Base-by-base conservation (phyloP, 2,888 invertebrate species). In the Leucoma salicis region DNA sequence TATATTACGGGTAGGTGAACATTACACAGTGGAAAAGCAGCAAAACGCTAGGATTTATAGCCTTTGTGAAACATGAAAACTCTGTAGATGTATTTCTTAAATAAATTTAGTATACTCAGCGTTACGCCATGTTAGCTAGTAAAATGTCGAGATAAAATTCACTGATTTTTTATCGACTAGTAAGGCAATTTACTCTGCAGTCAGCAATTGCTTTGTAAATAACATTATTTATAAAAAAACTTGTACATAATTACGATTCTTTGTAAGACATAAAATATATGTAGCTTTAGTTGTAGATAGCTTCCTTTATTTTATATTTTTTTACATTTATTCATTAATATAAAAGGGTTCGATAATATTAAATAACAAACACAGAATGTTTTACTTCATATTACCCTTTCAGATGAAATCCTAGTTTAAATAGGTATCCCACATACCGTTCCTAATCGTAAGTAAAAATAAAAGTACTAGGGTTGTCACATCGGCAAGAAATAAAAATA, bases 21-120 rank as follows among this genome's bases (percentile, higher is more conserved):
- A 71, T 76, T 78, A 70, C 77, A 75, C 74, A 73, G 74, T 75
- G 73, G 66, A 68, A 70, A 64, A 70, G 66, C 71, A 67, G 71
- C 72, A 74, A 66, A 78, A 77, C 77, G 68, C 71, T 69, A 70
- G 66, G 70, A 78, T 80, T 81, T 79, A 80, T 78, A 62, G 78
- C 74, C 68, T 72, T 74, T 78, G 76, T 76, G 72, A 66, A 78
- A 80, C 75, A 74, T 70, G 77, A 78, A 78, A 77, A 79, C 80
- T 80, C 67, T 77, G 72, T 76, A 78, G 70, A 72, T 75, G 66
- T 79, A 75, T 74, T 71, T 77, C 71, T 77, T 75, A 46, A 69
- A 66, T 12, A 74, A 74, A 70, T 77, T 81, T 73, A 70, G 66
- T 63, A 57, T 63, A 64, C 64, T 63, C 54, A 55, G 2, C 8